phyloP scores from a whole-genome alignment of 2,797 vertebrate species.

The Diplodus puntazzo region DNA sequence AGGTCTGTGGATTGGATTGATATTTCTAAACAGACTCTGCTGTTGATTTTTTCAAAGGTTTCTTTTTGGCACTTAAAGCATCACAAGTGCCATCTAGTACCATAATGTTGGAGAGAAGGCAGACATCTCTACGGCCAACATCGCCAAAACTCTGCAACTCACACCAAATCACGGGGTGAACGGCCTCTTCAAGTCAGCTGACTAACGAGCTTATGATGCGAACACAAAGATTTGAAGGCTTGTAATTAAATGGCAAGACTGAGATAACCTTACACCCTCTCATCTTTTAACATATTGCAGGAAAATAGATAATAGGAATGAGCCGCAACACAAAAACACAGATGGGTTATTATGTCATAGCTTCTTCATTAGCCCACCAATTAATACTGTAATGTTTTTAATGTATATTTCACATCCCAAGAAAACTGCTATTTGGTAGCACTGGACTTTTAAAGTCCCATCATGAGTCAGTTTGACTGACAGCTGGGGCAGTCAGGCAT shows the following conservation, averaged over 20 bases:
- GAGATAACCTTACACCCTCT: not conserved
- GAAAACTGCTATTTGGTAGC: slow-evolving; percentile 39
- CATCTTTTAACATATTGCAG: slow-evolving; percentile 25
- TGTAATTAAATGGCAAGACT: slow-evolving; percentile 3
- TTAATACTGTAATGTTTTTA: slow-evolving; percentile 38
- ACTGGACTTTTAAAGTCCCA: slow-evolving; percentile 34
- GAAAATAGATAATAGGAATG: slow-evolving; percentile 46
- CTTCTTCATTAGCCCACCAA: slow-evolving; percentile 30
- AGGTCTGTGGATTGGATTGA: too few species aligned
- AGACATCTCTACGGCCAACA: too few species aligned
- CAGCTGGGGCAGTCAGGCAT: slow-evolving; percentile 22
- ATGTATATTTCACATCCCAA: slow-evolving; percentile 24
- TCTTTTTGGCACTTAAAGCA: too few species aligned
- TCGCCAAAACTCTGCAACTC: too few species aligned
- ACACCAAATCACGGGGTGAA: too few species aligned
- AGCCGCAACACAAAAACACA: slow-evolving; percentile 63
- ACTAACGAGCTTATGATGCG: slow-evolving; percentile 19
- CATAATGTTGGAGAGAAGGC: too few species aligned
- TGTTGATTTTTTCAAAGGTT: too few species aligned
- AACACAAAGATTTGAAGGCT: slow-evolving; percentile 32
- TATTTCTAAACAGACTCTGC: too few species aligned
- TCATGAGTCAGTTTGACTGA: slow-evolving; percentile 31
- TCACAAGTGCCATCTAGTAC: too few species aligned
- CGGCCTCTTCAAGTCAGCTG: not conserved
- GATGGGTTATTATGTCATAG: slow-evolving; percentile 45